These are phyloP conservation scores for Quadroppia sp. DNA, from an alignment of 2,888 invertebrate species.

Conservation along the genomic window DNA sequence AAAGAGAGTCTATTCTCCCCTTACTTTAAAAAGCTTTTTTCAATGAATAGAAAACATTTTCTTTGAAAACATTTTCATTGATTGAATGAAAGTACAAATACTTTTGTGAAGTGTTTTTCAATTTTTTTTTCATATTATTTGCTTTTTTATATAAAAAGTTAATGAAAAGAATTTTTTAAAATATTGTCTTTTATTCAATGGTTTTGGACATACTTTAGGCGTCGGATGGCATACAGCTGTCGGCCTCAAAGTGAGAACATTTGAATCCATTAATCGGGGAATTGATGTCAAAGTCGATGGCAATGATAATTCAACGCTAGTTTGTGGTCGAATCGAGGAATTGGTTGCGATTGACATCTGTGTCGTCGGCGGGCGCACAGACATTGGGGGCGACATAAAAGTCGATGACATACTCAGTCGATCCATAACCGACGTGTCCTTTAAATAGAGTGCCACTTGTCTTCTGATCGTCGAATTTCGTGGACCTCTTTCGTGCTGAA, in stretches of 20 bases:
- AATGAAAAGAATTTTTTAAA: background rate
- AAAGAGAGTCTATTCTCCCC: background rate
- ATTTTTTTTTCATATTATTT: background rate
- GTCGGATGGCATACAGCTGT: constrained; percentile 53
- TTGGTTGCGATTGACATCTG: constrained; percentile 35
- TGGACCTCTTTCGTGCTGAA: constrained; percentile 97
- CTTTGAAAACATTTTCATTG: background rate
- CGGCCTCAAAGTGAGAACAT: constrained; percentile 45
- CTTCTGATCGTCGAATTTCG: constrained; percentile 88
- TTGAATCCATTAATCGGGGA: constrained; percentile 30
- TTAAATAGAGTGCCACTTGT: constrained; percentile 79
- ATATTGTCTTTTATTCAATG: background rate
- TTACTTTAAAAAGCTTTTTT: background rate
- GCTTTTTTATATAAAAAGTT: background rate
- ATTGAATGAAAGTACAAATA: background rate
- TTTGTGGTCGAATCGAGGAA: background rate
- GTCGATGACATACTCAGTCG: constrained; percentile 42
- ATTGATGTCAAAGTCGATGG: constrained; percentile 19
- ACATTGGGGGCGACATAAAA: constrained; percentile 24
- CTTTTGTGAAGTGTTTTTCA: background rate
- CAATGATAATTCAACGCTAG: constrained; percentile 8
- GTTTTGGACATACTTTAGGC: constrained; percentile 54
- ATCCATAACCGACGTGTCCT: constrained; percentile 54
- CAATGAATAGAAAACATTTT: too few species aligned
- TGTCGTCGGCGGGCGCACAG: constrained; percentile 44